Evolutionary conservation across 2,113 vertebrate genomes (phyloP), one percentile per base, ranked within the genome.

Genomic region (Abramis brama): DNA sequence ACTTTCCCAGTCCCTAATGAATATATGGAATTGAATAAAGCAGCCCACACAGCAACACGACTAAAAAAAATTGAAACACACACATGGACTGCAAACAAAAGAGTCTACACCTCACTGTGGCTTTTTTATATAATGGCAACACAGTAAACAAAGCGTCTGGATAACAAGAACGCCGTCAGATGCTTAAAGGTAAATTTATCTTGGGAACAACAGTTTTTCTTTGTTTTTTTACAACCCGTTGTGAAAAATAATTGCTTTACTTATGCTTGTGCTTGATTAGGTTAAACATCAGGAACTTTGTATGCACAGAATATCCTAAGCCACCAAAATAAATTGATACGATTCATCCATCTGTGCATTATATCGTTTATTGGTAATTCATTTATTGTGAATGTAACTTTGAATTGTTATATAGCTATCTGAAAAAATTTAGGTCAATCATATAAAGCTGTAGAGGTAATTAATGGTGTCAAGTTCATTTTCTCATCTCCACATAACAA

Each of bases 1-100:
- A 73, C 66, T 73, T 83, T 66, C 39, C 43, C 50, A 36, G 27
- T 83, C 81, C 81, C 81, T 83, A 57, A 83, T 83, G 81, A 73
- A 57, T 73, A 83, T 43, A 59, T 3, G 23, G 21, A 83, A 73
- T 73, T 83, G 33, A 83, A 83, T 83, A 83, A 68, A 55, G 33
- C 30, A 8, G 81, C 68, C 81, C 68, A 83, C 81, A 83, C 81
- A 83, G 30, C 12, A 73, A 33, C 50, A 3, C 3, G 27, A 57
- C 25, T 52, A 23, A 83, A 83, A 52, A 36, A 17, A 33, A 1
- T 19, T 10, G 19, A 50, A 52, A 73, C 23, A 23, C 76, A 79
- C 30, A 60, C 47, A 12, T 30, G n/a, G 39, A 52, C 19, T 13
- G 25, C 47, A 73, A n/a, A 71, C 27, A 57, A 52, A 55, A 52